Conservation (phyloP, 2,888 invertebrate species). For the Pogonocherus hispidulus region DNA sequence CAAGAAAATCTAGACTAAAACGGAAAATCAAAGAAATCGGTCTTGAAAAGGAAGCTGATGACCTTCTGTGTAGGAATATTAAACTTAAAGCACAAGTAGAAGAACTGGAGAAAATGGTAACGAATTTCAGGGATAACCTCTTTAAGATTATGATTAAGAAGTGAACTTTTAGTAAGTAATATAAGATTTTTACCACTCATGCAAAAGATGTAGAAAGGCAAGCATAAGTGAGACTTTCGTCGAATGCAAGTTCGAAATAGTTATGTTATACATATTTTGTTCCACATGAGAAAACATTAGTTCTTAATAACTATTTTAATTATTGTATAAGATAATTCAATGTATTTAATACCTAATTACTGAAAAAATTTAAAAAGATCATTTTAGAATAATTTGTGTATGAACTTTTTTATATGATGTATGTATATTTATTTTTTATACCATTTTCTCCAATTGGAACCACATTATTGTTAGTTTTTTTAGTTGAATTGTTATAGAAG, state of each 20-base stretch:
- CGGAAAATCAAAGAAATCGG: slow-evolving; percentile 74
- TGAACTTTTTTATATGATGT: slow-evolving; percentile 10
- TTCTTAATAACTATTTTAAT: neutral
- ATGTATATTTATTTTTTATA: slow-evolving; percentile 21
- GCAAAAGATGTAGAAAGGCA: neutral
- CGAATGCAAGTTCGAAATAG: no score
- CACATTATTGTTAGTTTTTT: slow-evolving; percentile 11
- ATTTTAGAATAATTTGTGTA: slow-evolving; percentile 10
- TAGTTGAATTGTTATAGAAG: slow-evolving; percentile 8
- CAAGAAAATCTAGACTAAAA: slow-evolving; percentile 80
- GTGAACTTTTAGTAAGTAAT: slow-evolving; percentile 39
- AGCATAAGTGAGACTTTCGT: no score
- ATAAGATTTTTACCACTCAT: neutral
- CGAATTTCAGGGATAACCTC: slow-evolving; percentile 76
- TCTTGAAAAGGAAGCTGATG: slow-evolving; percentile 68
- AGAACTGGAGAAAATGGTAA: slow-evolving; percentile 78
- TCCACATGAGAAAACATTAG: neutral
- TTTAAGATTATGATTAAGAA: slow-evolving; percentile 76
- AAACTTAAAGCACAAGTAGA: slow-evolving; percentile 77
- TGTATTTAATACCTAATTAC: neutral
- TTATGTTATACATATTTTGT: no score
- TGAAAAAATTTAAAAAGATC: neutral
- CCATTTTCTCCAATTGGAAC: slow-evolving; percentile 22
- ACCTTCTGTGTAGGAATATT: slow-evolving; percentile 76
- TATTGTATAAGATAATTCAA: neutral